Base-by-base conservation (phyloP, 2,888 invertebrate genomes). In the Panopea generosa region DNA sequence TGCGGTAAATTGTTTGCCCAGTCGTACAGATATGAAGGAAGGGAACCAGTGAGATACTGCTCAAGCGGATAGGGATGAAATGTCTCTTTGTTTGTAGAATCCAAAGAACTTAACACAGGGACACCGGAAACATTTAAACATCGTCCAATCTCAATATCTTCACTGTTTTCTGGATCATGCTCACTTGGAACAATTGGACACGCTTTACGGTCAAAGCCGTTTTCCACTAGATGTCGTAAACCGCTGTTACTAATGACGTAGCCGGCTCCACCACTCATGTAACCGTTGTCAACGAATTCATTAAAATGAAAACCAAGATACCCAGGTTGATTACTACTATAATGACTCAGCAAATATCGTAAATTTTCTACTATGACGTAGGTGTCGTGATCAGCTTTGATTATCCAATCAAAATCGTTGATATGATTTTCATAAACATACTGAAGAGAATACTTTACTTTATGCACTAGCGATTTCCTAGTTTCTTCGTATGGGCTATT, bases 301-400 rank as follows among this genome's bases (percentile, higher is more conserved):
- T 86, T 85, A 67, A 90, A 90, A 60, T 88, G 83, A 52, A 88
- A 85, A 1, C 91, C 91, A 89, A 98, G 98, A 92, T 97, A 98
- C 7, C 98, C 94, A 0, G 98, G 96, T 4, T 95, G 95, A 0
- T 94, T 94, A 0, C 96, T 94, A 85, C 95, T 94, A 89, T 97
- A 95, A 0, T 95, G 95, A 29, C 95, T 95, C 27, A 99, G 92
- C 96, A 98, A 95, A 90, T 96, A 97, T 18, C 99, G 94, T 50
- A 99, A 94, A 93, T 99, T 99, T 93, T 99, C 99, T 52, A 99
- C 95, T 33, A 99, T 94, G 29, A 98, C 97, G 92, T 97, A 99
- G 94, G 99, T 99, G 90, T 99, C 99, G 92, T 99, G 99, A 89
- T 99, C 99, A 22, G 99, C 99, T 93, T 99, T 99, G 86, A 98